Conservation (phyloP, 2,113 vertebrate species). For the Phylloscopus trochilus region DNA sequence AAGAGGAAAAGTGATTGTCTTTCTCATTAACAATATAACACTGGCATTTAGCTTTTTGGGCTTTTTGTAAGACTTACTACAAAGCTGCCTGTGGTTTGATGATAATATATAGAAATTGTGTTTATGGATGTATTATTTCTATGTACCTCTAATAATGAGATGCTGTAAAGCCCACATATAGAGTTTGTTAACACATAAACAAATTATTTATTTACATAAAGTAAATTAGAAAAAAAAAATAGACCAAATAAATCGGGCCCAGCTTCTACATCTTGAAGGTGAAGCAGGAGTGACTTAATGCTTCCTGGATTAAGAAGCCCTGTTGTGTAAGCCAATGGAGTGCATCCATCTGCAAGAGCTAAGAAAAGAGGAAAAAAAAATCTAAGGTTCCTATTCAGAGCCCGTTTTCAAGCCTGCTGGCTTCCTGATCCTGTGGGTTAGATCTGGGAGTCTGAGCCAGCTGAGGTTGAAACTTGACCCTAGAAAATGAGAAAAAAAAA, state of each 20-base stretch:
- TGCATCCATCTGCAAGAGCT: neutral
- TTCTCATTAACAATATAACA: neutral
- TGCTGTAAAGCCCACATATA: neutral
- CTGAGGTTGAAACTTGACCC: neutral
- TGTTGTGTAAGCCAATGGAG: neutral
- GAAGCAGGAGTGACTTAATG: neutral
- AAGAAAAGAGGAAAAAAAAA: neutral
- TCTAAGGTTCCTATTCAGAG: neutral
- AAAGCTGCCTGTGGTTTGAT: neutral
- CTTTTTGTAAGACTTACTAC: neutral
- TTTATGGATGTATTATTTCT: neutral
- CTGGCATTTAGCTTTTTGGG: neutral
- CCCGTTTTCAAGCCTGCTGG: neutral
- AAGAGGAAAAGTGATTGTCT: neutral
- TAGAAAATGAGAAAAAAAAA: neutral
- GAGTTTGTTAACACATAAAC: neutral
- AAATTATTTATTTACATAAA: neutral
- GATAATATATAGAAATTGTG: neutral
- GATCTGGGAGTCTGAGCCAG: neutral
- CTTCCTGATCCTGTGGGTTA: neutral
- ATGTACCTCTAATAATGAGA: neutral
- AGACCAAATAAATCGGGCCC: neutral
- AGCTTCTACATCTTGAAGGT: neutral
- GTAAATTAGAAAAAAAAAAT: neutral
- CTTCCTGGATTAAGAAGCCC: neutral